A percentile compares a stretch with the other conserved stretches of the same genome.
phyloP scores from a whole-genome alignment of 1,140 invertebrate genomes.

The Pseudobourletiella spinata region DNA sequence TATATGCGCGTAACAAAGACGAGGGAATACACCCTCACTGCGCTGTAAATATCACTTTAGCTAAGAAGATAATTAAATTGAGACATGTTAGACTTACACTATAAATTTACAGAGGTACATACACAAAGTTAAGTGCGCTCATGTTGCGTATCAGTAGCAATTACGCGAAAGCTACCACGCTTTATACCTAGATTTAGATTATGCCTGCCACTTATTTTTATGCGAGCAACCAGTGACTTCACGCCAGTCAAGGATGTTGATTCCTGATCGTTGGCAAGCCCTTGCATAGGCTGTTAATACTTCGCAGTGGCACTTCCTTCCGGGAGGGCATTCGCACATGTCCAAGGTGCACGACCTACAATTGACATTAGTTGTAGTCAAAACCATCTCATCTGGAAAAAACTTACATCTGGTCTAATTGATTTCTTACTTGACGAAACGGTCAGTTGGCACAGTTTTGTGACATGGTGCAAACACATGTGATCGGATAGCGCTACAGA shows the following conservation, averaged over 20 bases:
- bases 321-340: constrained; percentile 78
- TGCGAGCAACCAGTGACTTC: constrained; percentile 54
- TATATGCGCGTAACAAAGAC: too few relatives aligned
- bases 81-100: too few relatives aligned
- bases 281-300: constrained; percentile 77
- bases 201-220: constrained; percentile 29
- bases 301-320: constrained; percentile 72
- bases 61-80: too few relatives aligned
- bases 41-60: too few relatives aligned
- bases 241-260: constrained; percentile 45
- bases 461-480: constrained; percentile 59
- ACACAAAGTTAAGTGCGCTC: too few relatives aligned
- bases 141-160: too few relatives aligned
- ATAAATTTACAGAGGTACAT: too few relatives aligned
- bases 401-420: not conserved
- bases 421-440: constrained; percentile 58
- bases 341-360: constrained; percentile 72
- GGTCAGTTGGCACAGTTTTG: constrained; percentile 60
- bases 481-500: constrained; percentile 47
- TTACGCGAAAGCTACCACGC: too few relatives aligned
- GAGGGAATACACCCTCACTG: too few relatives aligned
- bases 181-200: too few relatives aligned
- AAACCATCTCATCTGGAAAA: not conserved
- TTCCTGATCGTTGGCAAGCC: constrained; percentile 66
- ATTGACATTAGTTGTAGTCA: not conserved